Percentiles rank a stretch among this genome's conserved stretches.
phyloP scores from a whole-genome alignment of 1,140 invertebrate genomes.

The Achroia grisella region DNA sequence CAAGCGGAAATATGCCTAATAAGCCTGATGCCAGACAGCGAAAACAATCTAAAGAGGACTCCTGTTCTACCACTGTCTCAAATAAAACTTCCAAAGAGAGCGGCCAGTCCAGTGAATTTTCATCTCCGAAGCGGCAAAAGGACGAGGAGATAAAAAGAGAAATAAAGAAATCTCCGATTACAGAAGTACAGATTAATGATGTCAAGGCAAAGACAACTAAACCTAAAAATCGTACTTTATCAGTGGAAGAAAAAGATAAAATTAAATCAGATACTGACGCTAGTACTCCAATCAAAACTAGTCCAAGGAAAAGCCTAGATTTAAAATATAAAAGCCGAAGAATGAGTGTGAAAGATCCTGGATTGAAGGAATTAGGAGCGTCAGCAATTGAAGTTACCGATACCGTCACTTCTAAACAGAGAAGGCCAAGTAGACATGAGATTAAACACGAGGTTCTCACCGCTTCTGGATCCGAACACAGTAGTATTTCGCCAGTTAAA shows the following conservation, averaged over 20 bases:
- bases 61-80: conserved; percentile 34
- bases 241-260: conserved; percentile 41
- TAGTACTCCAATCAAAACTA: conserved; percentile 18
- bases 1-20: conserved; percentile 77
- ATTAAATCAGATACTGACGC: conserved; percentile 18
- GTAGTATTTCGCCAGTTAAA: conserved; percentile 30
- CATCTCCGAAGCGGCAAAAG: conserved; percentile 81
- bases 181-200: conserved; percentile 23
- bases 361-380: too few relatives aligned
- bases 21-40: conserved; percentile 74
- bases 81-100: conserved; percentile 71
- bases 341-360: conserved; percentile 27
- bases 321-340: conserved; percentile 42
- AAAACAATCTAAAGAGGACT: conserved; percentile 75
- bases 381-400: not conserved
- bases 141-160: conserved; percentile 76
- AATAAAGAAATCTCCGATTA: conserved; percentile 17
- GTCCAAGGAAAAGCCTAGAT: conserved; percentile 41
- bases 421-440: conserved; percentile 28
- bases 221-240: conserved; percentile 24
- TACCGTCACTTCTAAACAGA: conserved; percentile 11
- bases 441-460: conserved; percentile 26
- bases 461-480: conserved; percentile 8
- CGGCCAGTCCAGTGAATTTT: conserved; percentile 75
- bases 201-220: conserved; percentile 24